phyloP scores from a whole-genome alignment of 2,113 vertebrate species.

The Delphinus delphis region DNA sequence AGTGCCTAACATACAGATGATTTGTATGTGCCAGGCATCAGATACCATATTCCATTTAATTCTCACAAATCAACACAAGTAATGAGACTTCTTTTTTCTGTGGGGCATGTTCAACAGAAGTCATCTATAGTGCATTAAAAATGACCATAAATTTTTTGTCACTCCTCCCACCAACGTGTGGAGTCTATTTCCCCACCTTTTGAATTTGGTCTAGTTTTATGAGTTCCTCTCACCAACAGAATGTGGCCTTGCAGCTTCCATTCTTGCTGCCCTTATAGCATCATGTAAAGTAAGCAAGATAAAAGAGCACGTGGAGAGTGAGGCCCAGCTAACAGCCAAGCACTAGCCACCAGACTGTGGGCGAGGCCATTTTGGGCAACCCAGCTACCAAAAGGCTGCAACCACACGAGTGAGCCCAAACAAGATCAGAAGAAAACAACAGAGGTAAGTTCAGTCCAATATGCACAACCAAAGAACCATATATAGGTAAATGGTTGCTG shows the following conservation, averaged over 20 bases:
- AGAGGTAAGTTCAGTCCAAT: neutral
- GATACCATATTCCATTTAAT: neutral
- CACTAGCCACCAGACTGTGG: neutral
- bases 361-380: neutral
- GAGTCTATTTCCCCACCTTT: neutral
- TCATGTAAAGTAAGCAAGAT: neutral
- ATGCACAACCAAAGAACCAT: neutral
- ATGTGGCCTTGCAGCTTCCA: neutral
- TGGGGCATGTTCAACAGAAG: neutral
- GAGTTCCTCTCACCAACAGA: neutral
- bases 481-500: neutral
- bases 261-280: neutral
- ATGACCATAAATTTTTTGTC: neutral
- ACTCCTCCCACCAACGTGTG: neutral
- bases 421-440: neutral
- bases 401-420: neutral
- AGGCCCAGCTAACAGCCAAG: neutral
- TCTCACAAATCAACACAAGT: neutral
- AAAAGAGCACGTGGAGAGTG: neutral
- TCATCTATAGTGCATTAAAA: neutral
- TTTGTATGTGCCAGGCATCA: neutral
- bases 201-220: neutral
- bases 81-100: neutral
- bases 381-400: neutral
- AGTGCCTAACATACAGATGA: neutral